These are phyloP conservation scores for Toxotes jaculatrix DNA, from an alignment of 2,113 vertebrate species.

Conservation along the genomic window DNA sequence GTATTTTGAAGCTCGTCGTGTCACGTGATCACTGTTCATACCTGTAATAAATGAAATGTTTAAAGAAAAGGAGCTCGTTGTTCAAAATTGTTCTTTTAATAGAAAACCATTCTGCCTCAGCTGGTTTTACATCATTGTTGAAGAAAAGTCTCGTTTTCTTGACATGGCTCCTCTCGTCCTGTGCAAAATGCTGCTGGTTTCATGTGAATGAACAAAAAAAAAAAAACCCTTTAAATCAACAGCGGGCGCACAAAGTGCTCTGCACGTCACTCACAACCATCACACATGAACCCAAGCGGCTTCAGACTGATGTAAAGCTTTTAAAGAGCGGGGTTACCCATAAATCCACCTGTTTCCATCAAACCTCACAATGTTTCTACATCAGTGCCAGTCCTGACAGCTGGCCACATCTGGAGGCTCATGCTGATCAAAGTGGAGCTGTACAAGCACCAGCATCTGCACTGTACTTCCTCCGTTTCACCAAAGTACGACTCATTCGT, in stretches of 20 bases:
- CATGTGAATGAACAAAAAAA: constrained; percentile 62
- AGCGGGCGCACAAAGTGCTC: constrained; percentile 69
- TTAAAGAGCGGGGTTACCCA: not conserved
- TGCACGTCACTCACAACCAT: not conserved
- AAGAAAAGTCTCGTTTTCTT: constrained; percentile 52
- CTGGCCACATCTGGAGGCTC: not conserved
- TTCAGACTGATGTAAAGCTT: constrained; percentile 41
- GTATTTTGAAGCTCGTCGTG: no score
- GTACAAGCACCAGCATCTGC: no score
- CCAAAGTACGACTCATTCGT: not conserved
- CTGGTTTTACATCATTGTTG: constrained; percentile 68
- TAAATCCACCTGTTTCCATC: not conserved
- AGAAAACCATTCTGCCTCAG: constrained; percentile 89
- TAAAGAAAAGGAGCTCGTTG: not conserved
- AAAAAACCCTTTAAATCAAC: constrained; percentile 71
- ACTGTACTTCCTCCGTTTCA: no score
- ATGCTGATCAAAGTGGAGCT: no score
- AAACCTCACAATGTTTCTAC: not conserved
- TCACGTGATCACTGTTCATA: not conserved
- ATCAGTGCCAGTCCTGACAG: not conserved
- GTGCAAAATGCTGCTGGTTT: constrained; percentile 86
- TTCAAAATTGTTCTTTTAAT: constrained; percentile 88
- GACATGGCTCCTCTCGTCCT: constrained; percentile 82
- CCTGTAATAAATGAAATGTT: not conserved
- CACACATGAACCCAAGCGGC: not conserved